phyloP scores from a whole-genome alignment of 2,888 invertebrate species.

The Ctenicera cuprea region DNA sequence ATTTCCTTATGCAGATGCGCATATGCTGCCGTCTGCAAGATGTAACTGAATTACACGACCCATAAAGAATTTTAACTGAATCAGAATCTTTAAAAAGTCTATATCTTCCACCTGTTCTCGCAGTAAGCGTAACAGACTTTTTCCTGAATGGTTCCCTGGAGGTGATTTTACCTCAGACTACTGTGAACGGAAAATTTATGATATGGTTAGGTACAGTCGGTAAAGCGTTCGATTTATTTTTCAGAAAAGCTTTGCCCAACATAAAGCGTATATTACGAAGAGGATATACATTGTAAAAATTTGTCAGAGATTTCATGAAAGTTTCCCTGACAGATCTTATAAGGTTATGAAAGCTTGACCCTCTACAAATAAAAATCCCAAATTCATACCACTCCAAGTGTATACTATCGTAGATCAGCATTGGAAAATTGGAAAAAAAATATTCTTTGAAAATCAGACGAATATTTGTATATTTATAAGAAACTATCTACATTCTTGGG shows the following conservation, averaged over 20 bases:
- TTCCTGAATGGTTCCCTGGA: slow-evolving; percentile 53
- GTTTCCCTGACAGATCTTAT: background rate
- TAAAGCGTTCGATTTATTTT: slow-evolving; percentile 53
- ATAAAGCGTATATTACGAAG: slow-evolving; percentile 6
- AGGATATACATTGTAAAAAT: slow-evolving; percentile 2
- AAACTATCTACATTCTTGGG: too few species aligned
- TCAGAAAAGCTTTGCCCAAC: slow-evolving; percentile 4
- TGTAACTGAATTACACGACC: slow-evolving; percentile 60
- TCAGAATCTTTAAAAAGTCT: slow-evolving; percentile 67
- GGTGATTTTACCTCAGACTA: slow-evolving; percentile 55
- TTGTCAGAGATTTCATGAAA: slow-evolving; percentile 3
- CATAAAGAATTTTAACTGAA: slow-evolving; percentile 68
- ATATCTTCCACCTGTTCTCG: slow-evolving; percentile 68
- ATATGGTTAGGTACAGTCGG: slow-evolving; percentile 52
- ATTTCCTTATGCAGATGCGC: slow-evolving; percentile 27
- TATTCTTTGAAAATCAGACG: too few species aligned
- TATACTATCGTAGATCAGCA: background rate
- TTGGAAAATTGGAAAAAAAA: background rate
- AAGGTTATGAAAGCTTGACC: too few species aligned
- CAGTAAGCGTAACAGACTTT: slow-evolving; percentile 55
- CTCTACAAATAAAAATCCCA: too few species aligned
- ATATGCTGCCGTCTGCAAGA: slow-evolving; percentile 38
- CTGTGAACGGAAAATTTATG: slow-evolving; percentile 51
- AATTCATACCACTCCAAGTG: too few species aligned
- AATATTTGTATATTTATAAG: too few species aligned